Conservation (phyloP, 2,797 vertebrate species). For the Sebastes iracundus region DNA sequence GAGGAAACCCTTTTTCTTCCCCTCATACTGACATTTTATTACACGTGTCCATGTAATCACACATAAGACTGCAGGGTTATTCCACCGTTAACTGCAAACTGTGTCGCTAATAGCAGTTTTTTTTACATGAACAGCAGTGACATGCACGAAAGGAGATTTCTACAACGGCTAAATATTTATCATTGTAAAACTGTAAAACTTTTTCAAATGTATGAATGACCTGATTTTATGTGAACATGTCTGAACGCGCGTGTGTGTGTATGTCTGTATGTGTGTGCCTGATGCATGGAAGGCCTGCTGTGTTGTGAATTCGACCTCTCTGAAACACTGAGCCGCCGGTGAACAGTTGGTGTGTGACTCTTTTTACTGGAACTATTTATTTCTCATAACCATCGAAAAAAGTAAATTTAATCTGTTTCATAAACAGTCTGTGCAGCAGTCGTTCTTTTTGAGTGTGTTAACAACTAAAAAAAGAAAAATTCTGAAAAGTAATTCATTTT, state of each 20-base stretch:
- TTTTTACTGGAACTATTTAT: constrained; percentile 91
- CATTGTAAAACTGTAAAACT: constrained; percentile 92
- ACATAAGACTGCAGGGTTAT: constrained; percentile 14
- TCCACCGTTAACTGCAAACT: constrained; percentile 35
- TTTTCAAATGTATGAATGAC: constrained; percentile 90
- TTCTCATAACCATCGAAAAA: constrained; percentile 86
- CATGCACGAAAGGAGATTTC: constrained; percentile 69
- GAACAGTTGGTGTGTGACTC: constrained; percentile 77
- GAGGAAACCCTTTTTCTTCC: not conserved
- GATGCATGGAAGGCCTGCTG: constrained; percentile 82
- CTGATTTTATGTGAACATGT: constrained; percentile 74
- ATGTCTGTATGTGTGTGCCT: constrained; percentile 46
- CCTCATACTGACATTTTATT: not conserved
- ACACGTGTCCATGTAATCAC: not conserved
- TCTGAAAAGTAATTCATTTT: constrained; percentile 62
- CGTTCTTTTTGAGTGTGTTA: constrained; percentile 32
- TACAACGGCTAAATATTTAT: constrained; percentile 73
- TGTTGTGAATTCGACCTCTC: constrained; percentile 78
- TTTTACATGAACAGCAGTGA: constrained; percentile 37
- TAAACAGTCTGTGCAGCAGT: constrained; percentile 65
- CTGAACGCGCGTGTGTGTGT: constrained; percentile 19
- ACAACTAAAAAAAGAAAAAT: not conserved
- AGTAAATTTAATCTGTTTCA: constrained; percentile 87
- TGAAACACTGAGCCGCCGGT: constrained; percentile 80
- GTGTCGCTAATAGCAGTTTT: constrained; percentile 30